These are phyloP conservation scores for Thamnophis elegans DNA, from an alignment of 2,797 vertebrate genomes.

Conservation along the genomic window DNA sequence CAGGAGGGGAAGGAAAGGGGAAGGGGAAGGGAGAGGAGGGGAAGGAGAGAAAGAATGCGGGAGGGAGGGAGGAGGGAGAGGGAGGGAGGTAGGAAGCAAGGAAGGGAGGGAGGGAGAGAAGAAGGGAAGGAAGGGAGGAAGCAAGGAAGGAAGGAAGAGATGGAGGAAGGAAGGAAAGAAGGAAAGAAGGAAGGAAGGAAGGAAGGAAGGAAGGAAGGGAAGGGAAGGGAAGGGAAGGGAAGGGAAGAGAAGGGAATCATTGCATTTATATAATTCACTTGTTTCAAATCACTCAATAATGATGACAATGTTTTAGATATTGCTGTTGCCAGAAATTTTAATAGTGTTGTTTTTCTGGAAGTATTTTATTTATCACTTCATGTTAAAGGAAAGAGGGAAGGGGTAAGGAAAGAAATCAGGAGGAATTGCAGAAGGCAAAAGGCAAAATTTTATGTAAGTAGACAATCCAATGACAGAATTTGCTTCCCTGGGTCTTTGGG, in stretches of 20 bases:
- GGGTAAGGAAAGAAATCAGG: background rate
- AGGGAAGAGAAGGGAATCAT: background rate
- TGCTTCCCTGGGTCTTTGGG: slow-evolving; percentile 17
- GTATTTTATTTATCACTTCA: slow-evolving; percentile 37
- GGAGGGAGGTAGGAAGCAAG: too few relatives aligned
- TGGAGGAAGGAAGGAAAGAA: accelerated
- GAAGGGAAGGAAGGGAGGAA: too few relatives aligned
- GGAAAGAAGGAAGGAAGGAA: too few relatives aligned
- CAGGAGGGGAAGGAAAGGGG: too few relatives aligned
- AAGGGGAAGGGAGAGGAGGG: too few relatives aligned
- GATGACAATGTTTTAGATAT: slow-evolving; percentile 13
- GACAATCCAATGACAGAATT: slow-evolving; percentile 8
- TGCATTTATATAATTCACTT: background rate
- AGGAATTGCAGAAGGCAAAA: slow-evolving; percentile 51
- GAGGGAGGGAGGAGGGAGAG: too few relatives aligned
- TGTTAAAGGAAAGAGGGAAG: background rate
- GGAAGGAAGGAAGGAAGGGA: too few relatives aligned
- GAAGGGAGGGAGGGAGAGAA: too few relatives aligned
- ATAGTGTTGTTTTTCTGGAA: slow-evolving; percentile 29
- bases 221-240: too few relatives aligned
- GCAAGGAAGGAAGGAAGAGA: too few relatives aligned
- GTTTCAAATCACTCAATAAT: slow-evolving; percentile 29
- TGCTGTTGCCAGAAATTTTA: slow-evolving; percentile 24
- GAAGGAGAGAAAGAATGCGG: too few relatives aligned
- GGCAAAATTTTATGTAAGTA: slow-evolving; percentile 45